These are phyloP conservation scores for Rhopalosiphum maidis DNA, from an alignment of 1,140 invertebrate genomes.

Conservation along the genomic window DNA sequence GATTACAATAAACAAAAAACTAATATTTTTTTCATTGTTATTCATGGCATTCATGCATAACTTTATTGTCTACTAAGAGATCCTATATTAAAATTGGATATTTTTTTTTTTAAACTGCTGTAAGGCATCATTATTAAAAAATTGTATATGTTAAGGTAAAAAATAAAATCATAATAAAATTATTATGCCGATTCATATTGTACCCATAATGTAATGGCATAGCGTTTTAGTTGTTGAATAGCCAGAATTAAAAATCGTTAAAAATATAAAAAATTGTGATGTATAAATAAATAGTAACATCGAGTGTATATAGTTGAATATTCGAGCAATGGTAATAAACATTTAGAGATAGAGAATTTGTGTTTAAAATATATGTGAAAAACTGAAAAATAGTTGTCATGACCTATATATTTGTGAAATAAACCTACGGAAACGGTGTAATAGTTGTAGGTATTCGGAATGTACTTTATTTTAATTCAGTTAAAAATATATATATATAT, in stretches of 20 bases:
- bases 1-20: too few relatives aligned
- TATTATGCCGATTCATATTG: background rate
- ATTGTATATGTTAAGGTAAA: too few relatives aligned
- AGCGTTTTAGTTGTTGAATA: background rate
- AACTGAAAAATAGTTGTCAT: background rate
- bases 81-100: too few relatives aligned
- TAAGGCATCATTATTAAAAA: too few relatives aligned
- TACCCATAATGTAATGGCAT: background rate
- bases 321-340: background rate
- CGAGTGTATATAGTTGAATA: background rate
- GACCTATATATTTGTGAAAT: background rate
- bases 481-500: background rate
- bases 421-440: background rate
- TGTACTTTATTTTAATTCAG: background rate
- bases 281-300: background rate
- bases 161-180: too few relatives aligned
- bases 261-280: background rate
- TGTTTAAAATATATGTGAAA: background rate
- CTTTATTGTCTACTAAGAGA: too few relatives aligned
- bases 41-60: too few relatives aligned
- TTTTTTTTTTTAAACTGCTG: too few relatives aligned
- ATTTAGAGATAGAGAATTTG: background rate
- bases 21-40: too few relatives aligned
- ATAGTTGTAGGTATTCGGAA: background rate
- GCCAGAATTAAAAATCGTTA: background rate